Evolutionary conservation across 2,888 invertebrate genomes (phyloP).

Genomic region (Mimas tiliae): DNA sequence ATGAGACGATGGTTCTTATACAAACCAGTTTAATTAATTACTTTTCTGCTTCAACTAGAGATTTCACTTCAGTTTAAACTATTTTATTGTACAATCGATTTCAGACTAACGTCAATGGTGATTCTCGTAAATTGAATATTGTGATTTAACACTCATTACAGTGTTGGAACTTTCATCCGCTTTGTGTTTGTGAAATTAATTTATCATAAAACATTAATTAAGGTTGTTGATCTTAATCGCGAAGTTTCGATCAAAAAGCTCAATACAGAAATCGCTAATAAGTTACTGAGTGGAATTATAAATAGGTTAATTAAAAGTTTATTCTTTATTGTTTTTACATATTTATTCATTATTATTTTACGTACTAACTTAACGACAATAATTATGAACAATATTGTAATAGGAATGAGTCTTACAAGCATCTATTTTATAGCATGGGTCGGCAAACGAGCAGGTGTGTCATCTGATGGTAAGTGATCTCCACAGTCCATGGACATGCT

Average conservation of each 20-base stretch:
- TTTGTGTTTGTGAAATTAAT: constrained; percentile 34
- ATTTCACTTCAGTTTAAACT: constrained; percentile 48
- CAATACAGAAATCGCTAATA: constrained; percentile 23
- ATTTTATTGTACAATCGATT: constrained; percentile 49
- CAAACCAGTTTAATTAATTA: constrained; percentile 63
- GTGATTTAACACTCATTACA: constrained; percentile 40
- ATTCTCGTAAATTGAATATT: constrained; percentile 46
- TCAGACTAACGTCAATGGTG: constrained; percentile 38
- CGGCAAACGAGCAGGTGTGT: too few species aligned
- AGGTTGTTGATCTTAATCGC: constrained; percentile 29
- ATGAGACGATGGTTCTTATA: constrained; percentile 49
- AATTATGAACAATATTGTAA: not conserved
- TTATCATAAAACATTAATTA: constrained; percentile 37
- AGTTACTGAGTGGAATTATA: constrained; percentile 23
- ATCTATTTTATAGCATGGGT: too few species aligned
- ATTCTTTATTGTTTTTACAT: not conserved
- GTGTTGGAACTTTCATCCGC: constrained; percentile 23
- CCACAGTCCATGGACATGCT: too few species aligned
- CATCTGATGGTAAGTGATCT: too few species aligned
- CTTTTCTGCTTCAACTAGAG: constrained; percentile 47
- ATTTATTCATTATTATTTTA: not conserved
- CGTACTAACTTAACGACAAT: not conserved
- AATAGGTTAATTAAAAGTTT: constrained; percentile 11
- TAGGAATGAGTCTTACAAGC: too few species aligned
- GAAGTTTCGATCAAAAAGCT: constrained; percentile 31